Base-by-base conservation (phyloP, 1,140 invertebrate species). In the Lordiphosa mommai region DNA sequence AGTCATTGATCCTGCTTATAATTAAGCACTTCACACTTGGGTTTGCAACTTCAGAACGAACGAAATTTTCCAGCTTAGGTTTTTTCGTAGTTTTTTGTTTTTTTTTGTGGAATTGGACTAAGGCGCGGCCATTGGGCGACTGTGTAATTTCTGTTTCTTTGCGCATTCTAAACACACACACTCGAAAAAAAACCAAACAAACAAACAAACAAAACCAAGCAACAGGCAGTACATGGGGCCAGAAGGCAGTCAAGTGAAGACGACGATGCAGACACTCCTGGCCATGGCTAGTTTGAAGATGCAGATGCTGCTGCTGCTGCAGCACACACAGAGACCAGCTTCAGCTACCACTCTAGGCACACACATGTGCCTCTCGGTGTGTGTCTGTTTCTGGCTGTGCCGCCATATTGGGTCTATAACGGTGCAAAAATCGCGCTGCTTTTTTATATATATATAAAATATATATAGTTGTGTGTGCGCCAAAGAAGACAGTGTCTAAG, bases 341-440 rank as follows among this genome's bases (percentile, higher is more conserved):
- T 13, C 49, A 30, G 17, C 38, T 17, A 29, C 32, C 12, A 46
- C 44, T 38, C 20, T 40, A 32, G 66, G 57, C 73, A 73, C 74
- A 79, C 80, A 70, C 72, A 68, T 65, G 61, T 61, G 37, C 59
- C 13, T 36, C 20, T 30, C 51, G 9, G 38, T 48, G 32, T 2
- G 40, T 48, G 47, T 37, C 33, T 33, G 20, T n/a, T 30, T 38
- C 16, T 16, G 30, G 38, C 33, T 57, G 57, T 71, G 58, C 63
- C 72, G 79, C 77, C 77, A 84, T 84, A 84, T 84, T 84, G 77
- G 77, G 77, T 80, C 68, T 72, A 84, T 84, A 84, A 84, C 77
- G 77, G 77, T 84, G 77, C 77, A 68, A 84, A 76, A 84, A 84
- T 84, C 77, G 77, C 77, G 77, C 72, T 85, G 72, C 68, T 85